Evolutionary conservation across 2,888 invertebrate species (phyloP), one percentile per base, ranked within the genome.

Genomic region (Polyommatus iphigenia): DNA sequence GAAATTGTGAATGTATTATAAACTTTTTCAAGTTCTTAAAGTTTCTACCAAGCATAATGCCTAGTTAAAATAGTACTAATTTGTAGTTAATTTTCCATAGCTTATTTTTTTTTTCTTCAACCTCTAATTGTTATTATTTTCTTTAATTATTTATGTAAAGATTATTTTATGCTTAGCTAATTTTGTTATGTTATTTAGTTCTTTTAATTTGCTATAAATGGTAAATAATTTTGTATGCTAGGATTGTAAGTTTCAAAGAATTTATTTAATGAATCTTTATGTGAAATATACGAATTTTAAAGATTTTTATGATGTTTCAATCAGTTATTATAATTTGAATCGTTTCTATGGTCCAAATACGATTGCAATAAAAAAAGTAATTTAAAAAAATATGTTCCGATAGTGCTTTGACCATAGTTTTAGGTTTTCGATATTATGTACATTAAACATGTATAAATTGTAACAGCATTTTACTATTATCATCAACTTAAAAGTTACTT

Each of bases 181-280:
- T 67, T 77, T 77, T 71, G 50, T 77, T 77, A 71, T 77, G 46
- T 71, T 71, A 71, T 71, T n/a, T 71, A 72, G 54, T 78, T 36
- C 32, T 72, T 78, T 20, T 59, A 77, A 46, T 29, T 80, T 79
- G 79, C 80, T 79, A 46, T 46, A 59, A 79, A 78, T 79, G 77
- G 78, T 81, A 75, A 18, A 20, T 46, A 5, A 73, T 73, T 73
- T 46, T 29, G 24, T 75, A 29, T 54, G 18, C 18, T 32, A 54
- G 50, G 15, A 75, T 75, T 24, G 75, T 50, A 75, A 54, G 24
- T 73, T 24, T 75, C 29, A 75, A 75, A 75, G 75, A 75, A 75
- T 75, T 75, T 75, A 75, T 75, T 29, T 50, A 75, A 75, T 75
- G 24, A 75, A 54, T 29, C n/a, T 75, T 54, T 54, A 75, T 75